Evolutionary conservation across 2,113 vertebrate species (phyloP).

Genomic region (Rhinoderma darwinii): DNA sequence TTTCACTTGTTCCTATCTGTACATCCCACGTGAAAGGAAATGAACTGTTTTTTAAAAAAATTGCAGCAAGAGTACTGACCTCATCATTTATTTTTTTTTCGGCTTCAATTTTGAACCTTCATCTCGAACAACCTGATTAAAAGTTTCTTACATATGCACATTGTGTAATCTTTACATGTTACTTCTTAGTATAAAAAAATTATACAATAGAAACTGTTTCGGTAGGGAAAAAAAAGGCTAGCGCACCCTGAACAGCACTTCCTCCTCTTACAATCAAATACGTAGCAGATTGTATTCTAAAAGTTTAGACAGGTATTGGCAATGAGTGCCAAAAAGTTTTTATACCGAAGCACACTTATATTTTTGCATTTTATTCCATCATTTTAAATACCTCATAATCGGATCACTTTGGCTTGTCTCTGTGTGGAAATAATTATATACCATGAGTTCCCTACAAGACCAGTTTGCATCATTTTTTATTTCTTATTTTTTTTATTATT

Average conservation of each 20-base stretch:
- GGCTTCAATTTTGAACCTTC: constrained; percentile 69
- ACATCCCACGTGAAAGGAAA: constrained; percentile 77
- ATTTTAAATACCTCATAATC: constrained; percentile 57
- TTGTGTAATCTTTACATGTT: too few species aligned
- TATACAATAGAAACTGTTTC: constrained; percentile 52
- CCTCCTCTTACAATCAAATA: constrained; percentile 50
- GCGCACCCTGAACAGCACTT: constrained; percentile 27
- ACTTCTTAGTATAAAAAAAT: too few species aligned
- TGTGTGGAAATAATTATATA: constrained; percentile 78
- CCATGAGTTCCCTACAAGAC: constrained; percentile 75
- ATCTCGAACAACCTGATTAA: constrained; percentile 78
- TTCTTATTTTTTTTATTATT: constrained; percentile 58
- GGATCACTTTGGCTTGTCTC: constrained; percentile 81
- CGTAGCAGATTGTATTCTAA: constrained; percentile 64
- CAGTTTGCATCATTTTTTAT: constrained; percentile 72
- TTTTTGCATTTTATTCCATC: too few species aligned
- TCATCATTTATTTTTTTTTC: constrained; percentile 75
- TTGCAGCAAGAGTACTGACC: constrained; percentile 84
- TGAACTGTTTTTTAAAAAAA: constrained; percentile 84
- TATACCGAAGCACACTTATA: constrained; percentile 24
- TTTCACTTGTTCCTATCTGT: constrained; percentile 57
- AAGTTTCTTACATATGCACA: constrained; percentile 74
- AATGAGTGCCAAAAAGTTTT: constrained; percentile 16
- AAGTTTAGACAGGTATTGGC: constrained; percentile 60
- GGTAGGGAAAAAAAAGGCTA: constrained; percentile 38